A percentile compares a stretch with the other conserved stretches of the same genome.
Conservation (phyloP, 2,113 vertebrate species). For the Zosterops borbonicus region DNA sequence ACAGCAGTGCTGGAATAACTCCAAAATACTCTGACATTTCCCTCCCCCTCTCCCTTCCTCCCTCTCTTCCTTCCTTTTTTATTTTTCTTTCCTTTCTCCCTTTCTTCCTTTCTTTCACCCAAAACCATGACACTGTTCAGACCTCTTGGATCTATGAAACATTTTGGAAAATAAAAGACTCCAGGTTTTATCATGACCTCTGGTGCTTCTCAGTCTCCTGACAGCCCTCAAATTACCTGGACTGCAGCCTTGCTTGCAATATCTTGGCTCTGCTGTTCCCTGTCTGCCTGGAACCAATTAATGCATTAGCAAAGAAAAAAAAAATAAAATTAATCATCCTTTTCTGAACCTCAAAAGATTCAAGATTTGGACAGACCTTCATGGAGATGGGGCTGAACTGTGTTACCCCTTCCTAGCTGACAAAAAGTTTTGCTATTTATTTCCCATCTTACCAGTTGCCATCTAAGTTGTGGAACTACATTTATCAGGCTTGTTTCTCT, state of each 20-base stretch:
- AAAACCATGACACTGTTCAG: background rate
- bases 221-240: constrained; percentile 50
- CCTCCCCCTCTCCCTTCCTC: background rate
- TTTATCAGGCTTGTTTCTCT: background rate
- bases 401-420: background rate
- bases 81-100: background rate
- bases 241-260: constrained; percentile 39
- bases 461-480: background rate
- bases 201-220: constrained; percentile 30
- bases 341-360: constrained; percentile 43
- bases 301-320: constrained; percentile 30
- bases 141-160: background rate
- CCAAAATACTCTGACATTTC: background rate
- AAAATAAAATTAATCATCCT: constrained; percentile 25
- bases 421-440: background rate
- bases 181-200: constrained; percentile 2
- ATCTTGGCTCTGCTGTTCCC: constrained; percentile 25
- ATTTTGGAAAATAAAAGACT: background rate
- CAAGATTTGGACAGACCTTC: constrained; percentile 7
- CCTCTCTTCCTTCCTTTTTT: background rate
- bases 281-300: constrained; percentile 59
- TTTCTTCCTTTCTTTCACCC: background rate
- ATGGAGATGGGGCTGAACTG: background rate
- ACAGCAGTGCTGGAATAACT: background rate
- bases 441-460: background rate